Percentiles rank a stretch among this genome's conserved stretches.
Conservation (phyloP, 2,888 invertebrate species). For the Conops quadrifasciatus region DNA sequence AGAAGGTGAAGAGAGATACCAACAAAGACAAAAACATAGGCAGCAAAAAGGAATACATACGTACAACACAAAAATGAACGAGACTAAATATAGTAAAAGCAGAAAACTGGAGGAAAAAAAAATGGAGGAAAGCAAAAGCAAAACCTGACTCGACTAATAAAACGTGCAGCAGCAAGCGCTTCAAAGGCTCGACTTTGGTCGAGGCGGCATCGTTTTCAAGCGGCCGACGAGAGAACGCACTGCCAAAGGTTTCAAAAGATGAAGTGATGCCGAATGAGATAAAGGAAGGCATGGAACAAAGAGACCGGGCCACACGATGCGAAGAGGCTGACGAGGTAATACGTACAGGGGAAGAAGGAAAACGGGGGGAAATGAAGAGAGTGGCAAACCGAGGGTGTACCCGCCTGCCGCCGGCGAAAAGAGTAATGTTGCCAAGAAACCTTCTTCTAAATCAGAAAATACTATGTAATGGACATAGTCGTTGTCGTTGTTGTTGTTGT, state of each 20-base stretch:
- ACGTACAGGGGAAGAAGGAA: background rate
- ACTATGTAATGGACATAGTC: background rate
- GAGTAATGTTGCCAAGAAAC: background rate
- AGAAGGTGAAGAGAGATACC: slow-evolving; percentile 23
- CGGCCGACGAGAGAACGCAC: slow-evolving; percentile 20
- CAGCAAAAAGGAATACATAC: background rate
- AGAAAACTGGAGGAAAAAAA: slow-evolving; percentile 6
- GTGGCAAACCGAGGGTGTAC: no score
- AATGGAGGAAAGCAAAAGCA: background rate
- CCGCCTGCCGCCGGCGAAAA: background rate
- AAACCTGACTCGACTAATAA: background rate
- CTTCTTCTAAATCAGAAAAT: background rate
- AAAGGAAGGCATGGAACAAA: background rate
- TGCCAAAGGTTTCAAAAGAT: slow-evolving; percentile 9
- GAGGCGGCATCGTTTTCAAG: slow-evolving; percentile 14
- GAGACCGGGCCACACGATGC: slow-evolving; percentile 5
- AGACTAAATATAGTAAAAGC: slow-evolving; percentile 10
- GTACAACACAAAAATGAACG: background rate
- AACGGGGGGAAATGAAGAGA: background rate
- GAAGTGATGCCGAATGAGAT: background rate
- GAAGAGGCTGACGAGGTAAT: background rate
- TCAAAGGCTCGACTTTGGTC: slow-evolving; percentile 15
- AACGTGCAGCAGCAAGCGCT: slow-evolving; percentile 3
- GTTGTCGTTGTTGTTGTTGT: background rate
- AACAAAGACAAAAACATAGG: slow-evolving; percentile 20